Evolutionary conservation across 92 coral and sea anemone species (phyloP).

Genomic region (Epizoanthus illoricatus): DNA sequence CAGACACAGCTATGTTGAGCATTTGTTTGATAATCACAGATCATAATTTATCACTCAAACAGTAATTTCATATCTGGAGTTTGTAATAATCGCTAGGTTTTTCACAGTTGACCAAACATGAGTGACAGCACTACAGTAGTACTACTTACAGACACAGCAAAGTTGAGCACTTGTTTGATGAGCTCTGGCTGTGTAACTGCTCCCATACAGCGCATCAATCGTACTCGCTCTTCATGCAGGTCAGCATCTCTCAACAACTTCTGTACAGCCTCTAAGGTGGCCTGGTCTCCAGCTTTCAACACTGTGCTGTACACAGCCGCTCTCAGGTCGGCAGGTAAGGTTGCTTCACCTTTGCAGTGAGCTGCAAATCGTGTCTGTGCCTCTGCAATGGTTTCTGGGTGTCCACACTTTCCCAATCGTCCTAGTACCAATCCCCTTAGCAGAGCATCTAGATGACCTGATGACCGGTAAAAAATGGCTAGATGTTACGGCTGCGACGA

Average conservation of each 20-base stretch:
- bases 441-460: slow-evolving; percentile 92
- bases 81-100: too few species aligned
- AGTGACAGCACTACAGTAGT: too few species aligned
- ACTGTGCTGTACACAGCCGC: slow-evolving; percentile 93
- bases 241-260: slow-evolving; percentile 90
- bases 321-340: slow-evolving; percentile 87
- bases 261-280: slow-evolving; percentile 70
- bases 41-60: too few species aligned
- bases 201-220: slow-evolving; percentile 96
- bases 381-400: slow-evolving; percentile 74
- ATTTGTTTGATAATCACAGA: too few species aligned
- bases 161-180: slow-evolving; percentile 84
- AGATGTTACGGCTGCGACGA: background rate
- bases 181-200: slow-evolving; percentile 81
- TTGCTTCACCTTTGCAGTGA: slow-evolving; percentile 81
- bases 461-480: background rate
- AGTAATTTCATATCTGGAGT: too few species aligned
- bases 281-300: slow-evolving; percentile 75
- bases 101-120: too few species aligned
- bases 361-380: slow-evolving; percentile 82
- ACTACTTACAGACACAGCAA: slow-evolving; percentile 83
- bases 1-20: too few species aligned
- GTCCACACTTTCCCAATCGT: slow-evolving; percentile 85
- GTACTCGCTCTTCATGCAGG: slow-evolving; percentile 88
- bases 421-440: slow-evolving; percentile 86